These are phyloP conservation scores for Apodemus speciosus DNA, from an alignment of 2,113 vertebrate species.

Conservation along the genomic window DNA sequence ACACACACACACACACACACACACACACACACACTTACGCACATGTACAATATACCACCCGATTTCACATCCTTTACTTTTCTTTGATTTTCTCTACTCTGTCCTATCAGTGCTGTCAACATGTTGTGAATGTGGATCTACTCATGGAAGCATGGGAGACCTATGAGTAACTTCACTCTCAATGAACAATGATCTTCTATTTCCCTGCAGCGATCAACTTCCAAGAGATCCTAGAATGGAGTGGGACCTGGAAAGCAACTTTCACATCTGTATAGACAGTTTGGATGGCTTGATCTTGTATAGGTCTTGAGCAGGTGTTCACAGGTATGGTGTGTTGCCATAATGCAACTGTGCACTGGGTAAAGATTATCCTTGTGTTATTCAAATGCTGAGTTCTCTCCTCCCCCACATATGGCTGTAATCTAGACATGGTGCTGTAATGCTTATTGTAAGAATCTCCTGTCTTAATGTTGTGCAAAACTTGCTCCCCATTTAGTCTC, in stretches of 20 bases:
- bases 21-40: not conserved
- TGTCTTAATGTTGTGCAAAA: too few relatives aligned
- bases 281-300: not conserved
- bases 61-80: not conserved
- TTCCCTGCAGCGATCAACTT: not conserved
- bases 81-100: not conserved
- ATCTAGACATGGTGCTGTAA: too few relatives aligned
- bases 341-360: too few relatives aligned
- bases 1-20: not conserved
- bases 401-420: too few relatives aligned
- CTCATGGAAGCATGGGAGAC: too few relatives aligned
- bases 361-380: too few relatives aligned
- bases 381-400: too few relatives aligned
- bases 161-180: too few relatives aligned
- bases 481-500: too few relatives aligned
- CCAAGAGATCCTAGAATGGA: not conserved
- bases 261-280: not conserved
- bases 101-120: not conserved
- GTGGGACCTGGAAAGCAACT: not conserved
- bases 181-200: not conserved
- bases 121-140: not conserved
- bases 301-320: not conserved
- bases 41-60: not conserved
- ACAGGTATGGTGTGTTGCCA: not conserved
- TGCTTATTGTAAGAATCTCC: too few relatives aligned